Evolutionary conservation across 2,888 invertebrate genomes (phyloP).

Genomic region (Ectropis crepuscularia): DNA sequence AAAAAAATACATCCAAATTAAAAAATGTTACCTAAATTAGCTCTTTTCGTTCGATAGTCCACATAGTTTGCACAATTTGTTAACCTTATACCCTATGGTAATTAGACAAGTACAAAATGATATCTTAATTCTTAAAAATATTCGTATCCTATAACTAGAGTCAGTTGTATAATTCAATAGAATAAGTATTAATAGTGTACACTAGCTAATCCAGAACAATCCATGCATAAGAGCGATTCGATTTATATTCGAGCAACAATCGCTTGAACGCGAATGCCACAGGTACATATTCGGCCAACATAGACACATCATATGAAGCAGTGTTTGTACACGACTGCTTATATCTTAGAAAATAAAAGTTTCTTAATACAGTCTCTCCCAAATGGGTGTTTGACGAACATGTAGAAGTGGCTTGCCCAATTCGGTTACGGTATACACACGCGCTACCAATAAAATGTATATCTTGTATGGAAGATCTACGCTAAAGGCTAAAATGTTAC

Average conservation of each 20-base stretch:
- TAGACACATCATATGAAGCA: too few relatives aligned
- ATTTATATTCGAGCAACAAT: conserved; percentile 36
- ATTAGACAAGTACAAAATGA: conserved; percentile 85
- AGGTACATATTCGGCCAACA: too few relatives aligned
- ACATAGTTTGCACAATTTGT: conserved; percentile 80
- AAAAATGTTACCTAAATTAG: conserved; percentile 65
- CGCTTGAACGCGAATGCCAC: neutral
- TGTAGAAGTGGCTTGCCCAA: conserved; percentile 1
- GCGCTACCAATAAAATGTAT: conserved; percentile 61
- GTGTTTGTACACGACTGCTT: too few relatives aligned
- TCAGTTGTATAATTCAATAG: conserved; percentile 80
- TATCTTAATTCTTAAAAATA: conserved; percentile 78
- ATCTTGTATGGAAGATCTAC: conserved; percentile 82
- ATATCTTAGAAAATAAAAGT: too few relatives aligned
- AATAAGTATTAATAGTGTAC: conserved; percentile 68
- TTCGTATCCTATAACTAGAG: conserved; percentile 79
- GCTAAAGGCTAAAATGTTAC: conserved; percentile 82
- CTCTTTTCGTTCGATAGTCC: conserved; percentile 78
- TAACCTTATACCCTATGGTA: conserved; percentile 81
- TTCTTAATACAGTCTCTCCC: too few relatives aligned
- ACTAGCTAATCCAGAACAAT: conserved; percentile 64
- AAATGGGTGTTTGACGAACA: neutral
- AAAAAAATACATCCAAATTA: conserved; percentile 82
- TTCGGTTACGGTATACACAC: conserved; percentile 52
- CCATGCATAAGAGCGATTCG: conserved; percentile 61